These are phyloP conservation scores for Drosophila barbarae DNA, from an alignment of 2,888 invertebrate species.

Conservation along the genomic window DNA sequence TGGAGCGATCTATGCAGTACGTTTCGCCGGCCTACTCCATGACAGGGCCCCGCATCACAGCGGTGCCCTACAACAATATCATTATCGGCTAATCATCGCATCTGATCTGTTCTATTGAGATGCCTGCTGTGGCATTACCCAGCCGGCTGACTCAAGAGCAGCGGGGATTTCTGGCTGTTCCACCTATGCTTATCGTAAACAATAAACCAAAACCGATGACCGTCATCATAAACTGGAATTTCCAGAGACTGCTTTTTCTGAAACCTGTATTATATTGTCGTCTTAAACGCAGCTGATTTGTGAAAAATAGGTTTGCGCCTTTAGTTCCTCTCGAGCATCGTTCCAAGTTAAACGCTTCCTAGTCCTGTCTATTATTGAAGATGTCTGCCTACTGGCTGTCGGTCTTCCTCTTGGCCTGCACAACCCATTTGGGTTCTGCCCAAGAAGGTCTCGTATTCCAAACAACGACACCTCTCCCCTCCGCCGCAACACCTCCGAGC, in stretches of 20 bases:
- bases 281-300: slow-evolving; percentile 12
- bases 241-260: slow-evolving; percentile 36
- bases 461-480: neutral
- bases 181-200: slow-evolving; percentile 19
- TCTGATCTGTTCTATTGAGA: too few relatives aligned
- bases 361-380: neutral
- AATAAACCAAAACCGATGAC: slow-evolving; percentile 15
- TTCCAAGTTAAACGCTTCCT: neutral
- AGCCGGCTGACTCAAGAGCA: slow-evolving; percentile 3
- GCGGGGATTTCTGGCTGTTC: slow-evolving; percentile 21
- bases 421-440: slow-evolving; percentile 11
- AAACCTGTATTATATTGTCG: slow-evolving; percentile 59
- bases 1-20: slow-evolving; percentile 78
- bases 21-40: slow-evolving; percentile 76
- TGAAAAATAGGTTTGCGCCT: neutral
- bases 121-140: neutral
- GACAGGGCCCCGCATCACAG: slow-evolving; percentile 75
- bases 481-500: slow-evolving; percentile 5
- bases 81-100: slow-evolving; percentile 70
- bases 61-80: slow-evolving; percentile 74
- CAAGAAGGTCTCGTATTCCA: slow-evolving; percentile 54
- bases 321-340: slow-evolving; percentile 13
- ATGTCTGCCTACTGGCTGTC: slow-evolving; percentile 31
- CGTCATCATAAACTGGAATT: slow-evolving; percentile 56
- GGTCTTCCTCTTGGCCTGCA: slow-evolving; percentile 10